Evolutionary conservation across 1,140 invertebrate species (phyloP).

Genomic region (Paracyclopina nana): DNA sequence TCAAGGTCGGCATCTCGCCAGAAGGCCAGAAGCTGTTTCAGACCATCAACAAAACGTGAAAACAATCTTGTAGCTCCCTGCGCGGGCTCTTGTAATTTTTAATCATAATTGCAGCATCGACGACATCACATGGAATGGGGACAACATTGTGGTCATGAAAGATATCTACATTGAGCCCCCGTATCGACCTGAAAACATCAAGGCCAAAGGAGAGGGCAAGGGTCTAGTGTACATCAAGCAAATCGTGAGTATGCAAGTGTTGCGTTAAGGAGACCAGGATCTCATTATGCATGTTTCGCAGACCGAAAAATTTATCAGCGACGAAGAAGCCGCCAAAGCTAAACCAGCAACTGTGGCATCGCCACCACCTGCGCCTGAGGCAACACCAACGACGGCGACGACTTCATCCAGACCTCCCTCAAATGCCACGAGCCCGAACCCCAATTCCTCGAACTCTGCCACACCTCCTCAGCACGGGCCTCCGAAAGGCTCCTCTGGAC

Average conservation of each 20-base stretch:
- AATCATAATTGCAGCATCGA: background rate
- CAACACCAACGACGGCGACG: no score
- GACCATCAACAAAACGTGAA: background rate
- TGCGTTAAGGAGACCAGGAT: no score
- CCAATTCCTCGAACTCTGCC: no score
- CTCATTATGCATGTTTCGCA: no score
- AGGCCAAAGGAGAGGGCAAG: background rate
- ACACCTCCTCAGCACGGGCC: no score
- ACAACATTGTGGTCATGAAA: background rate
- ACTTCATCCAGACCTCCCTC: no score
- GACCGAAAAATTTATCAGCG: no score
- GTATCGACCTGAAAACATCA: background rate
- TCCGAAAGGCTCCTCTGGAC: no score
- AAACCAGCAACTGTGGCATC: no score
- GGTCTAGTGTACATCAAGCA: background rate
- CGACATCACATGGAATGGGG: background rate
- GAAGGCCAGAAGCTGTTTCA: background rate
- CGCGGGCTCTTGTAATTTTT: background rate
- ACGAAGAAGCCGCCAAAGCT: no score
- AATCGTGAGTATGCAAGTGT: background rate
- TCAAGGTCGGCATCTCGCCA: background rate
- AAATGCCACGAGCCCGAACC: no score
- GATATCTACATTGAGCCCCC: background rate
- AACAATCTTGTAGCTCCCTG: background rate
- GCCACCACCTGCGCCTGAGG: no score